A percentile compares a stretch with the other conserved stretches of the same genome.
Evolutionary conservation across 2,797 vertebrate species (phyloP).

Genomic region (Cichlasoma orientale): DNA sequence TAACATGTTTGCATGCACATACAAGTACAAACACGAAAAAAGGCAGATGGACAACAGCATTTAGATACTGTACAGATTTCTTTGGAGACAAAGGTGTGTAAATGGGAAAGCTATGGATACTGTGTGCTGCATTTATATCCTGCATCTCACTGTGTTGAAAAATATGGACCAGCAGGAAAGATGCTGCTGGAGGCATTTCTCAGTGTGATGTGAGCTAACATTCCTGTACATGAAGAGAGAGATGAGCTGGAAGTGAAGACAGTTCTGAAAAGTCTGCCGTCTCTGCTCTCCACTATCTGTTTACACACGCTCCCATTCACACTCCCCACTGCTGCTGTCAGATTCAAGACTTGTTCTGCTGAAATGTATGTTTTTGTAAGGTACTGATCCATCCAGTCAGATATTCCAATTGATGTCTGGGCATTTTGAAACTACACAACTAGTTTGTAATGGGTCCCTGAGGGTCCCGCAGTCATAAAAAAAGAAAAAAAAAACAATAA

Average conservation of each 20-base stretch:
- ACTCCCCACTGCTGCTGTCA: conserved; percentile 54
- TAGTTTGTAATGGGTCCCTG: conserved; percentile 52
- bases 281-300: conserved; percentile 53
- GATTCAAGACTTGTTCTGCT: conserved; percentile 19
- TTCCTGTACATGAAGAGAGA: conserved; percentile 38
- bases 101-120: neutral
- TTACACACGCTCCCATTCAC: conserved; percentile 47
- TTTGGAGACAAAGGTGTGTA: neutral
- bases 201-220: conserved; percentile 62
- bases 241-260: conserved; percentile 56
- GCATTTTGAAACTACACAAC: conserved; percentile 49
- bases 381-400: conserved; percentile 44
- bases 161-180: conserved; percentile 54
- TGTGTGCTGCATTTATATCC: conserved; percentile 8
- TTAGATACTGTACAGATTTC: conserved; percentile 1
- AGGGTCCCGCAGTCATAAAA: conserved; percentile 40
- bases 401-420: conserved; percentile 55
- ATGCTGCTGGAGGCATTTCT: conserved; percentile 64
- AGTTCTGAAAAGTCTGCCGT: conserved; percentile 50
- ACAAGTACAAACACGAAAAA: conserved; percentile 11
- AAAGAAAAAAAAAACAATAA: conserved; percentile 8
- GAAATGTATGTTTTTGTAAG: conserved; percentile 45
- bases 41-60: conserved; percentile 18
- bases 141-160: conserved; percentile 17
- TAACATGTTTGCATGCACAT: conserved; percentile 1